phyloP scores from a whole-genome alignment of 2,113 vertebrate genomes.

The Peromyscus maniculatus region DNA sequence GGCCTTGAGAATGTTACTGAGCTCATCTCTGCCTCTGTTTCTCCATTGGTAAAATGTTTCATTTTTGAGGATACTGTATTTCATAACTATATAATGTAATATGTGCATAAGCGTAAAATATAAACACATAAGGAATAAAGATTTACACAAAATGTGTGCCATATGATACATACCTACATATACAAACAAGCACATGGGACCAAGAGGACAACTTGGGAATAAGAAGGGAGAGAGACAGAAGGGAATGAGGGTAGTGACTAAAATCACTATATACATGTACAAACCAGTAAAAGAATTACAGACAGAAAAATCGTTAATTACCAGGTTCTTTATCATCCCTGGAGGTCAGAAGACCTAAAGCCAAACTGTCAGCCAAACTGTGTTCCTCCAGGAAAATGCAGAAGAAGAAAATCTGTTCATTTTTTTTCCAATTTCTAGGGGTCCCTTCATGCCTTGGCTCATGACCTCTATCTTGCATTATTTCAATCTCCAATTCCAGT shows the following conservation, averaged over 20 bases:
- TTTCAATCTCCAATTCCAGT: neutral
- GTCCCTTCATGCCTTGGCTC: neutral
- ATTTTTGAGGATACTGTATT: neutral
- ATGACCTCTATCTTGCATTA: neutral
- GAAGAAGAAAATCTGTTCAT: neutral
- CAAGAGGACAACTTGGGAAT: neutral
- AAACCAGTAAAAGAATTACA: neutral
- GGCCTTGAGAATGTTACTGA: neutral
- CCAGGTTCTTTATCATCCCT: neutral
- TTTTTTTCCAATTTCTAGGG: neutral
- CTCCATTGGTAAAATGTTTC: slow-evolving; percentile 21
- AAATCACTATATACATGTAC: neutral
- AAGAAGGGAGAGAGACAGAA: neutral
- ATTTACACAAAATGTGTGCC: neutral
- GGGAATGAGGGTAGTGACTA: neutral
- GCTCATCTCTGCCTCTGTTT: neutral
- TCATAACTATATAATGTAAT: slow-evolving; percentile 15
- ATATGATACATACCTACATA: neutral
- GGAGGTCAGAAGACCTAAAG: neutral
- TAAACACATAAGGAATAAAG: neutral
- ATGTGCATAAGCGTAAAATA: neutral
- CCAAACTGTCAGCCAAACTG: neutral
- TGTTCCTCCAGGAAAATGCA: neutral
- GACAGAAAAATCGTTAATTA: neutral
- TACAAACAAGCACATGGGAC: no score